Percentiles rank a stretch among this genome's conserved stretches.
These are phyloP conservation scores for Chrysodeixis includens DNA, from an alignment of 2,888 invertebrate genomes.

Conservation along the genomic window DNA sequence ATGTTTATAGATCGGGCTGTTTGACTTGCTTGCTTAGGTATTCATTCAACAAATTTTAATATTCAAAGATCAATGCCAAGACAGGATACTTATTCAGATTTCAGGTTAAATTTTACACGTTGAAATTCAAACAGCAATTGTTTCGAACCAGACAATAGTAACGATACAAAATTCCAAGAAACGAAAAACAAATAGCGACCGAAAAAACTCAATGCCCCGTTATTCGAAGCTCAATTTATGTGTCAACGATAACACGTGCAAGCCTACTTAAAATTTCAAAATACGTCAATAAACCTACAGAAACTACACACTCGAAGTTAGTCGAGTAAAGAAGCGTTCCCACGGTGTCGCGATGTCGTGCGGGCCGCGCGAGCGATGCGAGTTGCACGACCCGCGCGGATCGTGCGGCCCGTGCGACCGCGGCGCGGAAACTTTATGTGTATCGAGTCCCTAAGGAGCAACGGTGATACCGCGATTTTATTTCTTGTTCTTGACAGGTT, in stretches of 20 bases:
- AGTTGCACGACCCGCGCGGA: neutral
- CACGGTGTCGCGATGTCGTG: conserved; percentile 45
- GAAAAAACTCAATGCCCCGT: neutral
- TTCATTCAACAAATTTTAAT: neutral
- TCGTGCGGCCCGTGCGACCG: neutral
- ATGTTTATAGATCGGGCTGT: neutral
- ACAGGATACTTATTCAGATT: too few relatives aligned
- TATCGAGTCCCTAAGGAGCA: conserved; percentile 44
- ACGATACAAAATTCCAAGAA: neutral
- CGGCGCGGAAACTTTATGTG: conserved; percentile 39
- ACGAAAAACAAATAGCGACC: neutral
- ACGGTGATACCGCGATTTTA: conserved; percentile 43
- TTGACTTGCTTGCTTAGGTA: neutral
- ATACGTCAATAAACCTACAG: conserved; percentile 31
- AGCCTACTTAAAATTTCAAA: conserved; percentile 27
- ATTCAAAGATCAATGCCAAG: too few relatives aligned
- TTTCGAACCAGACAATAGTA: too few relatives aligned
- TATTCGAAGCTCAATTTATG: conserved; percentile 9
- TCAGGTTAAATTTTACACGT: too few relatives aligned
- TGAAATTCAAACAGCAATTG: too few relatives aligned
- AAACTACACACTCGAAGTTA: conserved; percentile 38
- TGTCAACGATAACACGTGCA: conserved; percentile 13
- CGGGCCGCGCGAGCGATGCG: conserved; percentile 13
- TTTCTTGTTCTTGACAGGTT: conserved; percentile 21
- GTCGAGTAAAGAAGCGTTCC: conserved; percentile 43